Conservation (phyloP, 2,797 vertebrate species). For the Buceros bicornis region DNA sequence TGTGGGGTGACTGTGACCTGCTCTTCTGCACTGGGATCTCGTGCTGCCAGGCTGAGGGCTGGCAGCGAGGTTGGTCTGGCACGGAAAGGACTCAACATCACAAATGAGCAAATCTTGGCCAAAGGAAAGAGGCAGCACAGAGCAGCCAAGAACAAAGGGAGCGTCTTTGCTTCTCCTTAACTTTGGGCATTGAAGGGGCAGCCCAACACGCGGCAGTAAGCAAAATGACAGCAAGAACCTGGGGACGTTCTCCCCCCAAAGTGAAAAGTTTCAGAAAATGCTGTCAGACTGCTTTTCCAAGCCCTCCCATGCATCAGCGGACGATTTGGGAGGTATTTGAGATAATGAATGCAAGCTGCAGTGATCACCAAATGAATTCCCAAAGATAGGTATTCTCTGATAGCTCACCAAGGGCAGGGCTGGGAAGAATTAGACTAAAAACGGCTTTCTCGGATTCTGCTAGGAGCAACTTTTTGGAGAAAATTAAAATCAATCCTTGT, state of each 20-base stretch:
- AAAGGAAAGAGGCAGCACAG: neutral
- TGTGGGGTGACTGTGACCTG: neutral
- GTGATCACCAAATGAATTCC: conserved; percentile 34
- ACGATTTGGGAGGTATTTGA: conserved; percentile 54
- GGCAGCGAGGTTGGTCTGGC: rapidly evolving
- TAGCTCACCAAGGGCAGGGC: conserved; percentile 22
- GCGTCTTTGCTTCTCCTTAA: rapidly evolving
- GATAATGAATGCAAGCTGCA: conserved; percentile 59
- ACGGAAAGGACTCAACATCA: neutral
- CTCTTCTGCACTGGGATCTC: neutral
- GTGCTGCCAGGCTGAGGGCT: neutral
- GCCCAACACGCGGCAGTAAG: neutral
- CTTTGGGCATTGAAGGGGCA: neutral
- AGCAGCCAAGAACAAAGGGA: neutral
- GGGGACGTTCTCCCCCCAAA: neutral
- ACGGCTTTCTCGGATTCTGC: conserved; percentile 61
- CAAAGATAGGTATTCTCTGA: conserved; percentile 11
- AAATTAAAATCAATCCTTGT: conserved; percentile 66
- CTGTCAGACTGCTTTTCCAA: neutral
- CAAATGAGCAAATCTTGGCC: neutral
- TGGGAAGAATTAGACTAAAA: conserved; percentile 61
- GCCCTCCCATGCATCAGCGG: neutral
- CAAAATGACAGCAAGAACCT: neutral
- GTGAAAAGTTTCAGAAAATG: conserved; percentile 21
- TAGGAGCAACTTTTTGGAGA: conserved; percentile 51